Evolutionary conservation across 1,140 invertebrate genomes (phyloP), one percentile per base, ranked within the genome.

Genomic region (Drosophila gunungcola): DNA sequence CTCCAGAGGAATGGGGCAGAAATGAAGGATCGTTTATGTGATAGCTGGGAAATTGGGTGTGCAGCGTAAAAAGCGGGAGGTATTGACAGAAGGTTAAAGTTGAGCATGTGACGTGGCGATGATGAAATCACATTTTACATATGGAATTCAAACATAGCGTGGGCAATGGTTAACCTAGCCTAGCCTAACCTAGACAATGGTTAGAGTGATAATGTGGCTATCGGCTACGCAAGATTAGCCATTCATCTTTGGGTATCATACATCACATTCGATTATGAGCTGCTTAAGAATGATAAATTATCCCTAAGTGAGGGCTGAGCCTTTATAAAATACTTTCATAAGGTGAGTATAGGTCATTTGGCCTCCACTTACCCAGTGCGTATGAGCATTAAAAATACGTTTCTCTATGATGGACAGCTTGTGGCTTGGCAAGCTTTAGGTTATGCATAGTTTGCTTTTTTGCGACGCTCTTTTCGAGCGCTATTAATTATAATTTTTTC

Each of bases 401-500:
- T 21, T 36, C 58, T 11, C 6, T 21, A 12, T 27, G 10, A 49
- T 38, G 32, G 11, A 7, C 13, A 25, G 27, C 34, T 43, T 48
- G 11, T 43, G 38, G 16, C 53, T n/a, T 32, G 29, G 29, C 29
- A 32, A 1, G 49, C 39, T 73, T 60, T 60, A 41, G 74, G 61
- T 56, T 49, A 68, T 45, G 41, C 75, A 57, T 41, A 32, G 70
- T 52, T 64, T 43, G 13, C 29, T n/a, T 53, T 52, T 53, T 58
- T 60, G 21, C 12, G 38, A 49, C 38, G 60, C 57, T 67, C 39
- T 42, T 52, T 58, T 56, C 21, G 41, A 65, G 53, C 54, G 69
- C 49, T 78, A 72, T 86, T 76, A 85, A 77, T 77, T 73, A 80
- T 64, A 73, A 54, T 83, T 55, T 57, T 77, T 60, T 57, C 45